phyloP scores from a whole-genome alignment of 2,113 vertebrate genomes.

The Xenopus tropicalis region DNA sequence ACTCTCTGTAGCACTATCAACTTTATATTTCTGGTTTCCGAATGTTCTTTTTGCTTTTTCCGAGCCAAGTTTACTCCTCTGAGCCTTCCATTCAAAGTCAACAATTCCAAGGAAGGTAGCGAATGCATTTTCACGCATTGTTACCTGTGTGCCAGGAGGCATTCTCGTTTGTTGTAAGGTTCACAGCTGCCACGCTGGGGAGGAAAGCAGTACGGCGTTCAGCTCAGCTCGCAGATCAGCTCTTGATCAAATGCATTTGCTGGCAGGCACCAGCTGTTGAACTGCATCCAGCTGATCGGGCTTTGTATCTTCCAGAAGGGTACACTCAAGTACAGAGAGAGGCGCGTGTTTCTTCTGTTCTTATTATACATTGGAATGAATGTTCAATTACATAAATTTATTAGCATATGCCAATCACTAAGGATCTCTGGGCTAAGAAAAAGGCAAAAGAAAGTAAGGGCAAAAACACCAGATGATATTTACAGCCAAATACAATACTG shows the following conservation, averaged over 20 bases:
- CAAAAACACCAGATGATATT: slow-evolving; percentile 5
- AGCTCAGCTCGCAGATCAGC: neutral
- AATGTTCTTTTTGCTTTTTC: no score
- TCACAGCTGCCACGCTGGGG: slow-evolving; percentile 13
- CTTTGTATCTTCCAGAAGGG: neutral
- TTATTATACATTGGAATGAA: neutral
- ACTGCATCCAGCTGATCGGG: slow-evolving; percentile 13
- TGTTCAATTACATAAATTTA: neutral
- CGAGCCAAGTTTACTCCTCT: no score
- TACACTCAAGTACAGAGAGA: neutral
- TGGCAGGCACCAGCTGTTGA: slow-evolving; percentile 18
- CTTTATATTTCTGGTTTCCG: no score
- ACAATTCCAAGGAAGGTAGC: neutral
- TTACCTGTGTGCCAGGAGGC: slow-evolving; percentile 3
- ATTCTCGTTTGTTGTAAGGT: slow-evolving; percentile 19
- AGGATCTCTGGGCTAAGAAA: slow-evolving; percentile 1
- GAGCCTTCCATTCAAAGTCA: no score
- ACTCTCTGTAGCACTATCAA: no score
- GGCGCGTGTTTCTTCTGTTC: neutral
- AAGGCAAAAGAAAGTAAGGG: neutral
- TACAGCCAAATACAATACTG: slow-evolving; percentile 3
- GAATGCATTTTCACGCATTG: slow-evolving; percentile 2
- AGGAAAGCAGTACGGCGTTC: neutral
- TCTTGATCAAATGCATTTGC: neutral
- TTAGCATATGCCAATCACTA: slow-evolving; percentile 2